Percentiles rank a stretch among this genome's conserved stretches.
Conservation (phyloP, 2,113 vertebrate genomes). For the Erinaceus europaeus region DNA sequence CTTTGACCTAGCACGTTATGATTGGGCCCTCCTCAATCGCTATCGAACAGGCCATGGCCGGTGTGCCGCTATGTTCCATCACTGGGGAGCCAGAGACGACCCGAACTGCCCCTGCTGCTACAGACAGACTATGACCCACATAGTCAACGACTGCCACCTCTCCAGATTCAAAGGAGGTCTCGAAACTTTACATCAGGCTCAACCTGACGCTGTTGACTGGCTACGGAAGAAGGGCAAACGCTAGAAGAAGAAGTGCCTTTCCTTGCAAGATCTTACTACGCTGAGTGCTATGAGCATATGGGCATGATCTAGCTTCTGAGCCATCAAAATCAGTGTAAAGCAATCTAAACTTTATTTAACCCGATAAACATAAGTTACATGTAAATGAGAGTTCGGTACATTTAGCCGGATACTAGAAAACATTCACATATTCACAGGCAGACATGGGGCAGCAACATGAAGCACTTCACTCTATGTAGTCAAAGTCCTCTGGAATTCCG, state of each 20-base stretch:
- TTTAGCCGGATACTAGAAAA: conserved; percentile 12
- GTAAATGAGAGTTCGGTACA: conserved; percentile 23
- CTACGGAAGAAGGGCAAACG: too few relatives aligned
- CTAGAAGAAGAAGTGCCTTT: background rate
- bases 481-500: conserved; percentile 97
- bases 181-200: too few relatives aligned
- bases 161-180: too few relatives aligned
- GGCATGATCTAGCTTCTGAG: background rate
- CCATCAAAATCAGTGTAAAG: background rate
- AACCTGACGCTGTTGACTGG: too few relatives aligned
- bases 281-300: background rate
- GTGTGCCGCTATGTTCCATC: too few relatives aligned
- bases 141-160: too few relatives aligned
- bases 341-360: conserved; percentile 75
- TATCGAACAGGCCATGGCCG: too few relatives aligned
- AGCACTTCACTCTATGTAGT: conserved; percentile 91
- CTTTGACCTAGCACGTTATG: too few relatives aligned
- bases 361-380: conserved; percentile 9
- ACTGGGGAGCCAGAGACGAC: too few relatives aligned
- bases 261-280: background rate
- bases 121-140: too few relatives aligned
- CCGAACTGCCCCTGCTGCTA: too few relatives aligned
- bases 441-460: background rate
- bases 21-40: too few relatives aligned
- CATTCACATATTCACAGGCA: conserved; percentile 55